Evolutionary conservation across 2,888 invertebrate species (phyloP).

Genomic region (Bhutanitis thaidina): DNA sequence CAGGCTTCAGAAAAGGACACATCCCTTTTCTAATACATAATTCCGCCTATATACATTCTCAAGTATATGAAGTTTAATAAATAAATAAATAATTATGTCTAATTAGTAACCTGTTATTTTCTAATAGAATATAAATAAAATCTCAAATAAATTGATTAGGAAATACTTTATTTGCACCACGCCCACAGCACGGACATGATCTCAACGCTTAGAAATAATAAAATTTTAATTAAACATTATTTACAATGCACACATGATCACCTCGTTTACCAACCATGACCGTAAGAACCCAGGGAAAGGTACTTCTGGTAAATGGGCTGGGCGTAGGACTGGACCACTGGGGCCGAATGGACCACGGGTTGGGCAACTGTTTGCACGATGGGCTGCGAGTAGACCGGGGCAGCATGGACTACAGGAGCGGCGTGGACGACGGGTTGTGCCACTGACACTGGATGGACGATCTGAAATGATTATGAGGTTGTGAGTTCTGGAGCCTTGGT

Average conservation of each 20-base stretch:
- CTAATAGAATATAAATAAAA: neutral
- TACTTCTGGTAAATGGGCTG: conserved; percentile 41
- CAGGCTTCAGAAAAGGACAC: too few relatives aligned
- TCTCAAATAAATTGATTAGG: conserved; percentile 39
- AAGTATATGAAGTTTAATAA: too few relatives aligned
- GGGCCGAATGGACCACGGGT: conserved; percentile 47
- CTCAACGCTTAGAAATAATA: conserved; percentile 53
- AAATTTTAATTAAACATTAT: conserved; percentile 33
- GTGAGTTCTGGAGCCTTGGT: too few relatives aligned
- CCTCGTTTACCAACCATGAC: conserved; percentile 60
- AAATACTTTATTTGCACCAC: conserved; percentile 55
- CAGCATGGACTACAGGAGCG: conserved; percentile 35
- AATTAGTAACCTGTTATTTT: too few relatives aligned
- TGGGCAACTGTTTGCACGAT: conserved; percentile 32
- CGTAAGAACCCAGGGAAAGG: conserved; percentile 34
- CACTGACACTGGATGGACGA: conserved; percentile 35
- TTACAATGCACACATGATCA: conserved; percentile 30
- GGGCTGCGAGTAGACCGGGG: conserved; percentile 31
- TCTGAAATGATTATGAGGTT: conserved; percentile 28
- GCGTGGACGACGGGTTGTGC: conserved; percentile 21
- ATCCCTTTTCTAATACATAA: too few relatives aligned
- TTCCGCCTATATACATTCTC: too few relatives aligned
- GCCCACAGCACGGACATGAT: conserved; percentile 57
- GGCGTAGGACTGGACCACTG: conserved; percentile 48
- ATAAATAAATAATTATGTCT: too few relatives aligned